phyloP scores from a whole-genome alignment of 2,113 vertebrate species.

The Microcebus murinus region DNA sequence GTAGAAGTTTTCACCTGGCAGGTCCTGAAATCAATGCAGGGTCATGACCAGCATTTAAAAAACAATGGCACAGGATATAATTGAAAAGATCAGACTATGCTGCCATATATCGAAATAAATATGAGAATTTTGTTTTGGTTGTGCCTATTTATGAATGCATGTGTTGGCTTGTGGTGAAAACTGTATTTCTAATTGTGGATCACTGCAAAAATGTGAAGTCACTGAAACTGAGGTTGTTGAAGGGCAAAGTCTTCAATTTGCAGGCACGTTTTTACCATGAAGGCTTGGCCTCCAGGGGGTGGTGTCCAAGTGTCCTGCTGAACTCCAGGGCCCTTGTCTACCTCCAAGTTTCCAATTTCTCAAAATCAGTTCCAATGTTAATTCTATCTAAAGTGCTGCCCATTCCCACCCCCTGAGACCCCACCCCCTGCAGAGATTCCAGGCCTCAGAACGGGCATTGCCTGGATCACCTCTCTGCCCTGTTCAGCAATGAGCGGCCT shows the following conservation, averaged over 20 bases:
- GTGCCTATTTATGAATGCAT: not conserved
- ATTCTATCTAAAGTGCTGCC: not conserved
- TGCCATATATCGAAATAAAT: not conserved
- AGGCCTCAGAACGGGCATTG: not conserved
- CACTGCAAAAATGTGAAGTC: not conserved
- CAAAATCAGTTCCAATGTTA: not conserved
- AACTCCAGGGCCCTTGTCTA: not conserved
- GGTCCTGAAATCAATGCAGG: not conserved
- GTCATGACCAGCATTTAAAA: not conserved
- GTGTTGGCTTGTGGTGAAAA: not conserved
- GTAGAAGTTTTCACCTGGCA: not conserved
- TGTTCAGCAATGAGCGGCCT: fast-evolving
- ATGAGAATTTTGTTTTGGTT: not conserved
- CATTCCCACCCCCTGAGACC: fast-evolving
- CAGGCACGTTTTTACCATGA: not conserved
- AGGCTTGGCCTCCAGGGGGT: fast-evolving
- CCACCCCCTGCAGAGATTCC: too few species aligned
- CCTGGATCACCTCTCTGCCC: not conserved
- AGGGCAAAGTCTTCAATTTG: not conserved
- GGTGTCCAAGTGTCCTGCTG: not conserved
- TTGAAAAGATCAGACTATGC: not conserved
- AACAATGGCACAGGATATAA: not conserved
- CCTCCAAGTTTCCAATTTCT: not conserved
- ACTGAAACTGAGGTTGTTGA: not conserved
- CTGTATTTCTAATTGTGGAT: not conserved